Evolutionary conservation across 2,113 vertebrate species (phyloP).

Genomic region (Papio anubis): DNA sequence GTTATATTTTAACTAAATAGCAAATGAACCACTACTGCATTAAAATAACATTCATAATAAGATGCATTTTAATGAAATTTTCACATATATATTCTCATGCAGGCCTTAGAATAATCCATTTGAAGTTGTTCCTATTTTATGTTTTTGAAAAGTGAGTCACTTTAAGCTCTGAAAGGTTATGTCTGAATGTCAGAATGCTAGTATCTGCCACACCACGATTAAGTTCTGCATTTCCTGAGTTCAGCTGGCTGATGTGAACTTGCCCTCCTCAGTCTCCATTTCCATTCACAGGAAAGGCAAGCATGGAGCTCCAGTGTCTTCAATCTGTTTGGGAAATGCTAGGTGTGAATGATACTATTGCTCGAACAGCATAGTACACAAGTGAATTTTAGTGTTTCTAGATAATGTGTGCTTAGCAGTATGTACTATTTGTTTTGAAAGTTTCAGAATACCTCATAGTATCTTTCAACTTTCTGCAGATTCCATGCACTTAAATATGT

Average conservation of each 20-base stretch:
- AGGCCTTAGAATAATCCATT: not conserved
- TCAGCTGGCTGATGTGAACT: not conserved
- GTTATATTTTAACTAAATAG: not conserved
- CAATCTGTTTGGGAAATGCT: not conserved
- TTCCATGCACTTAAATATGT: not conserved
- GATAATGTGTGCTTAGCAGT: not conserved
- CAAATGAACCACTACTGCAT: not conserved
- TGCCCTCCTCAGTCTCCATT: not conserved
- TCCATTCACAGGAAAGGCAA: not conserved
- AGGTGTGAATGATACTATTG: not conserved
- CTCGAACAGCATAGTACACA: not conserved
- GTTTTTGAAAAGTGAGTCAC: not conserved
- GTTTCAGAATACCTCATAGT: not conserved
- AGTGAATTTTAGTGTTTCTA: not conserved
- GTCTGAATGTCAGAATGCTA: not conserved
- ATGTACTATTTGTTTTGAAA: not conserved
- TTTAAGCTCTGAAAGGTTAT: not conserved
- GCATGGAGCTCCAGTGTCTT: not conserved
- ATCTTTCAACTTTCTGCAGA: not conserved
- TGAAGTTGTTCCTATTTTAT: not conserved
- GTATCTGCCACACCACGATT: not conserved
- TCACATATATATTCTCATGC: not conserved
- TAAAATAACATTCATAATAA: not conserved
- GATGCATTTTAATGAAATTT: not conserved
- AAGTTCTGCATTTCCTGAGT: not conserved